Evolutionary conservation across 2,113 vertebrate species (phyloP), one percentile per base, ranked within the genome.

Genomic region (Tamias sibiricus): DNA sequence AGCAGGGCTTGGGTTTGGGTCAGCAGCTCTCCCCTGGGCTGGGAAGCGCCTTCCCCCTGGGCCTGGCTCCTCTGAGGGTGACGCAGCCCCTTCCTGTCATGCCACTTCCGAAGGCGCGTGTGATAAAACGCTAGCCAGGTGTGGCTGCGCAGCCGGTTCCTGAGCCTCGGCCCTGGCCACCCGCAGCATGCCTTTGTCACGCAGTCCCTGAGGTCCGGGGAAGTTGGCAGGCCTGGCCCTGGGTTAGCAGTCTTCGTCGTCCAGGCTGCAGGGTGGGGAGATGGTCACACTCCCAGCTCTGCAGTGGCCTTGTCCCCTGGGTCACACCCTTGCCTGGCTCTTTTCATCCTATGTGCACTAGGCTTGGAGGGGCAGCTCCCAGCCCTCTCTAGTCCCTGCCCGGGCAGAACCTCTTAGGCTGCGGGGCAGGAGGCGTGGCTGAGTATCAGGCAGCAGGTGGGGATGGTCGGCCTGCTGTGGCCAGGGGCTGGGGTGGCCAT

Each of bases 51-150:
- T 52, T 52, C 42, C 37, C 32, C 8, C 44, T 0, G 35, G 37
- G 35, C 52, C 44, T 7, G 30, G 30, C 22, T 19, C 8, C 37
- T 32, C 30, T 3, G 28, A 2, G 69, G 26, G 6, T 6, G 26
- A 35, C 2, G 3, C 9, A 19, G 66, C 13, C 49, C 12, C 10
- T 12, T 71, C n/a, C 28, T 28, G 44, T 59, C 14, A 1, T 24
- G 69, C 9, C 7, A 0, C 28, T 54, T 14, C 4, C 0, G 3
- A 9, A 76, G 35, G 35, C 32, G 24, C 35, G 2, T 4, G 14
- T 2, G 4, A 7, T 0, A 0, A 13, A 0, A 1, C 1, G 9
- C 44, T 3, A 0, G 44, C 24, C 0, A 2, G 1, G 30, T 2
- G 22, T 11, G 4, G 64, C 17, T 2, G 1, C 8, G 32, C 14